Conservation (phyloP, 1,140 invertebrate genomes). For the Acromyrmex echinatior region DNA sequence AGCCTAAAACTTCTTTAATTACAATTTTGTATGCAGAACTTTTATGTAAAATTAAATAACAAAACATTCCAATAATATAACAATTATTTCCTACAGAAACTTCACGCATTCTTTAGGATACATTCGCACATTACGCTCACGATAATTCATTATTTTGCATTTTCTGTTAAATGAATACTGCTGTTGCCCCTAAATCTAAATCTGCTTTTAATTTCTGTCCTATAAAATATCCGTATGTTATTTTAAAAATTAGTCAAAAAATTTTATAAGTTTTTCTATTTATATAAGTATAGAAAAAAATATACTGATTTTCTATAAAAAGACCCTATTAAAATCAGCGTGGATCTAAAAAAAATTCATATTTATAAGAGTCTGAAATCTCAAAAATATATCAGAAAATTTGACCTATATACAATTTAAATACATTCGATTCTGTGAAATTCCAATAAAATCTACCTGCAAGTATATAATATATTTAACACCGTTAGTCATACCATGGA, state of each 20-base stretch:
- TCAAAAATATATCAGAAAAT: neutral
- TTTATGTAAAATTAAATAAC: constrained; percentile 11
- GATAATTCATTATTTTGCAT: constrained; percentile 16
- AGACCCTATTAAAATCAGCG: neutral
- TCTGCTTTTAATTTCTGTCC: constrained; percentile 21
- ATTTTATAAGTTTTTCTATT: neutral
- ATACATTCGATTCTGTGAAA: neutral
- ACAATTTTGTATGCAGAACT: neutral
- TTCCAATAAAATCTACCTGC: neutral
- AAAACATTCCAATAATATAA: constrained; percentile 32
- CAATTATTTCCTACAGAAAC: constrained; percentile 38
- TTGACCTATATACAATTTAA: constrained; percentile 1
- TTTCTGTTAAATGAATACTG: constrained; percentile 62
- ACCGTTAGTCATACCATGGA: neutral
- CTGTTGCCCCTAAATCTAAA: constrained; percentile 53
- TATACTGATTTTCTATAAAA: neutral
- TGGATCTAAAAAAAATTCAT: neutral
- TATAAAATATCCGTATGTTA: constrained; percentile 5
- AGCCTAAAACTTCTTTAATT: constrained; percentile 13
- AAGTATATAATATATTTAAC: neutral
- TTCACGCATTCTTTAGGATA: constrained; percentile 22
- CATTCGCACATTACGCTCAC: neutral
- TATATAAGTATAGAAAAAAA: constrained; percentile 27
- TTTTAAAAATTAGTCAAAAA: neutral
- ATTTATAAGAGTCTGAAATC: neutral